A percentile compares a stretch with the other conserved stretches of the same genome.
These are phyloP conservation scores for Erythrocercus mccallii DNA, from an alignment of 2,113 vertebrate genomes.

Conservation along the genomic window DNA sequence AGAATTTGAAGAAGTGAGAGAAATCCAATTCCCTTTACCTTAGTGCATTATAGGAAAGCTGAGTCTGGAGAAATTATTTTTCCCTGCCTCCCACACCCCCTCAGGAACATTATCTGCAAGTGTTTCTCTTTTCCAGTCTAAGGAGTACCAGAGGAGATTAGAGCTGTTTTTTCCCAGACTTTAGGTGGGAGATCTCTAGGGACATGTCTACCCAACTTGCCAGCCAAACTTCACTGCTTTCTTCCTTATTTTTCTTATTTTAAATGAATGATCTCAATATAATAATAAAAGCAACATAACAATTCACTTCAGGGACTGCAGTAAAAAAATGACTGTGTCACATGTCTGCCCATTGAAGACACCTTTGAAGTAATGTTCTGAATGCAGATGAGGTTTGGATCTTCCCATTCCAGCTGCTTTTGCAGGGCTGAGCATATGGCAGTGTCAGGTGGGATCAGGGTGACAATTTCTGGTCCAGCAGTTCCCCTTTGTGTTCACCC, in stretches of 20 bases:
- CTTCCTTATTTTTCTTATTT: background rate
- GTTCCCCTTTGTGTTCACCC: background rate
- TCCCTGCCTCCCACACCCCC: background rate
- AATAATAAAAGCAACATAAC: background rate
- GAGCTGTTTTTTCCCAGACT: background rate
- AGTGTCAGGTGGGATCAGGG: background rate
- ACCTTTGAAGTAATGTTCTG: background rate
- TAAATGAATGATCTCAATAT: background rate
- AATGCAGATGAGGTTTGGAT: background rate
- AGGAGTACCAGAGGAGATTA: background rate
- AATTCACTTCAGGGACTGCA: background rate
- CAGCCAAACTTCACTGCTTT: background rate
- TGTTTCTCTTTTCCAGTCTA: background rate
- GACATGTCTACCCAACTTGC: background rate
- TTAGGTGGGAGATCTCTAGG: background rate
- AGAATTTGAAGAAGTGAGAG: background rate
- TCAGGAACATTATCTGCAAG: constrained; percentile 31
- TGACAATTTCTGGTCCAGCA: background rate
- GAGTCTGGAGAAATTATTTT: background rate
- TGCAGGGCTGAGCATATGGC: background rate
- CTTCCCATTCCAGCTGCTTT: background rate
- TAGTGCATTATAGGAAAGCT: background rate
- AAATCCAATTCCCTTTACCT: background rate
- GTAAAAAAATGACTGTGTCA: background rate
- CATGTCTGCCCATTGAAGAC: background rate